These are phyloP conservation scores for Drosophila eohydei DNA, from an alignment of 2,888 invertebrate genomes.

Conservation along the genomic window DNA sequence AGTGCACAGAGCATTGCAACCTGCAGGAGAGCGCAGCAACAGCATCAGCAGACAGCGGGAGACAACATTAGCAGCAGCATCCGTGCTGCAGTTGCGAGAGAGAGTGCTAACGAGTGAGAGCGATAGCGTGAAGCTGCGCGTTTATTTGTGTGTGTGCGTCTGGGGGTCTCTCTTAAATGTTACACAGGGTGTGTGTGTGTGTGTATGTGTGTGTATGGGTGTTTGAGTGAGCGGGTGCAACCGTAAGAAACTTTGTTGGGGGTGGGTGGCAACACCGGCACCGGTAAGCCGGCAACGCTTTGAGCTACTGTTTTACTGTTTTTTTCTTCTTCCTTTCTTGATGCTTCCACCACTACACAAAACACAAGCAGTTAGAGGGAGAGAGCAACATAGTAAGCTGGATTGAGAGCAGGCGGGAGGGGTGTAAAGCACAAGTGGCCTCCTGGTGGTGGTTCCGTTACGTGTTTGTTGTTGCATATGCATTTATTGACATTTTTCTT, in stretches of 20 bases:
- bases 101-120: constrained; percentile 17
- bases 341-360: constrained; percentile 42
- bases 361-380: constrained; percentile 22
- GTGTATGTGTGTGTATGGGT: constrained; percentile 33
- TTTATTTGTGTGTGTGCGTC: constrained; percentile 29
- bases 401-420: constrained; percentile 10
- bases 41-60: constrained; percentile 25
- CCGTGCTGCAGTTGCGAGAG: constrained; percentile 31
- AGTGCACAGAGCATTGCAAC: constrained; percentile 56
- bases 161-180: constrained; percentile 41
- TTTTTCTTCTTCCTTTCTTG: constrained; percentile 13
- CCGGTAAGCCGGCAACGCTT: constrained; percentile 40
- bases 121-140: constrained; percentile 31
- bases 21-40: constrained; percentile 62
- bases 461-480: constrained; percentile 54
- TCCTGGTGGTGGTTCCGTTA: constrained; percentile 72
- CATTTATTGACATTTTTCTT: constrained; percentile 74
- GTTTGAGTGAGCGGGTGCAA: constrained; percentile 19
- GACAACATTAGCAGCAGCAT: constrained; percentile 55
- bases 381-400: constrained; percentile 18
- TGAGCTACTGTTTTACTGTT: constrained; percentile 49
- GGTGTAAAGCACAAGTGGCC: constrained; percentile 32
- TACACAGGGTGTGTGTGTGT: constrained; percentile 47
- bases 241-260: constrained; percentile 45
- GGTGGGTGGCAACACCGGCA: constrained; percentile 54